These are phyloP conservation scores for Eulemur mongoz DNA, from an alignment of 2,797 vertebrate genomes.

Conservation along the genomic window DNA sequence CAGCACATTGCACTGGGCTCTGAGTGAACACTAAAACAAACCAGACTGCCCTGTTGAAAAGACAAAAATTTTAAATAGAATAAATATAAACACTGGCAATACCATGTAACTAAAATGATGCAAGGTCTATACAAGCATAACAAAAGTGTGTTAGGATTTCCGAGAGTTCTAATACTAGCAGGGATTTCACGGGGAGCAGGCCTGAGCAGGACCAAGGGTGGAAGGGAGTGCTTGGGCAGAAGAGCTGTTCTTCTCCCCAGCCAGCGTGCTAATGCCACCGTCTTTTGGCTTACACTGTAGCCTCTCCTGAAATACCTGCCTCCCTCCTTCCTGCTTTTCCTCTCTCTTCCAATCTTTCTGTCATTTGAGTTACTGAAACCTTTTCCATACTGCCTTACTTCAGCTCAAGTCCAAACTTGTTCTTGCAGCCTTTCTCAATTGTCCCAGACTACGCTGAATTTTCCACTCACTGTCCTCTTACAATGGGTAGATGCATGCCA, in stretches of 20 bases:
- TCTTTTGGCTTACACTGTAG: neutral
- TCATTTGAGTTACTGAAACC: neutral
- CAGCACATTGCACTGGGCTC: neutral
- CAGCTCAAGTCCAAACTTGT: constrained; percentile 34
- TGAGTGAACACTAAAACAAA: neutral
- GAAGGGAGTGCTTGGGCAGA: neutral
- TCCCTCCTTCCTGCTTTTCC: neutral
- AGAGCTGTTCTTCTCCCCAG: neutral
- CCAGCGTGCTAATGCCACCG: neutral
- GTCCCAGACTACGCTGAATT: constrained; percentile 12
- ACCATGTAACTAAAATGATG: neutral
- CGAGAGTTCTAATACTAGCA: neutral
- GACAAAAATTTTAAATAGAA: neutral
- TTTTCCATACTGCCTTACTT: neutral
- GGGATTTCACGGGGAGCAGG: neutral
- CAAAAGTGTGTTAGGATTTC: neutral
- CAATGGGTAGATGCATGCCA: constrained; percentile 1
- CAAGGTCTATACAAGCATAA: neutral
- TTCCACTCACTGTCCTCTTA: constrained; percentile 38
- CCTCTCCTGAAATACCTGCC: neutral
- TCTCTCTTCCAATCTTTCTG: neutral
- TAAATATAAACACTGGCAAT: neutral
- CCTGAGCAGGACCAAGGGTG: neutral
- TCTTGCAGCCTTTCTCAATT: constrained; percentile 29
- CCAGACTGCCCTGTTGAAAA: neutral